These are phyloP conservation scores for Crossaster papposus DNA, from an alignment of 53 echinoderm and acorn worm species.

Conservation along the genomic window DNA sequence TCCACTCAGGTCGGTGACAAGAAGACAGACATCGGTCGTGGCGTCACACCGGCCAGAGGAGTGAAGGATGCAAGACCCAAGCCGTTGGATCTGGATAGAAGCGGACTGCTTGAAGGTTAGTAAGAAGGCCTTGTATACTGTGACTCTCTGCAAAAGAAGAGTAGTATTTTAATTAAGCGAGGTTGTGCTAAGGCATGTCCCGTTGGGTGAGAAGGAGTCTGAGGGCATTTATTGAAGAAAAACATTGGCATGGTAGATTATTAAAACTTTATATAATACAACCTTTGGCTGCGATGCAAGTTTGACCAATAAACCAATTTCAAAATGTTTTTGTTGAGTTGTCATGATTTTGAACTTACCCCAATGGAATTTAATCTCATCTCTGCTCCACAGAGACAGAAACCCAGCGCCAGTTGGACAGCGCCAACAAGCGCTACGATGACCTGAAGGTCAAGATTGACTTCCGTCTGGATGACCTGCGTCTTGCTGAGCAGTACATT, in stretches of 20 bases:
- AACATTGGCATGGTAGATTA: too few species aligned
- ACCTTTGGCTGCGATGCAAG: too few species aligned
- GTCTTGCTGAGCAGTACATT: conserved; percentile 88
- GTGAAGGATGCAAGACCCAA: not conserved
- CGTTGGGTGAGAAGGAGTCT: too few species aligned
- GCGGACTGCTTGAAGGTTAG: conserved; percentile 64
- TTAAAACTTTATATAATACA: too few species aligned
- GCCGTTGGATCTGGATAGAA: conserved; percentile 59
- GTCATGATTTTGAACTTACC: too few species aligned
- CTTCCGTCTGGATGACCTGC: conserved; percentile 78
- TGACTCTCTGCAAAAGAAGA: too few species aligned
- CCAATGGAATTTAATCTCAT: not conserved
- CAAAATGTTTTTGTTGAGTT: too few species aligned
- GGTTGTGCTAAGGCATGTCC: too few species aligned
- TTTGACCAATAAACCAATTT: too few species aligned
- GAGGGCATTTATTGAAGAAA: too few species aligned
- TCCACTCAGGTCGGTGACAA: conserved; percentile 70
- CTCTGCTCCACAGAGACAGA: conserved; percentile 60
- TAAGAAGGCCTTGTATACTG: not conserved
- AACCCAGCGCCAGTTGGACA: conserved; percentile 81
- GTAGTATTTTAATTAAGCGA: too few species aligned
- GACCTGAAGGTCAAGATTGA: conserved; percentile 74
- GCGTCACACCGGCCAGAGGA: conserved; percentile 30
- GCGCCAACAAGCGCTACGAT: conserved; percentile 87
- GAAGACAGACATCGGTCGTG: conserved; percentile 12